These are phyloP conservation scores for Anhinga anhinga DNA, from an alignment of 2,113 vertebrate genomes.

Conservation along the genomic window DNA sequence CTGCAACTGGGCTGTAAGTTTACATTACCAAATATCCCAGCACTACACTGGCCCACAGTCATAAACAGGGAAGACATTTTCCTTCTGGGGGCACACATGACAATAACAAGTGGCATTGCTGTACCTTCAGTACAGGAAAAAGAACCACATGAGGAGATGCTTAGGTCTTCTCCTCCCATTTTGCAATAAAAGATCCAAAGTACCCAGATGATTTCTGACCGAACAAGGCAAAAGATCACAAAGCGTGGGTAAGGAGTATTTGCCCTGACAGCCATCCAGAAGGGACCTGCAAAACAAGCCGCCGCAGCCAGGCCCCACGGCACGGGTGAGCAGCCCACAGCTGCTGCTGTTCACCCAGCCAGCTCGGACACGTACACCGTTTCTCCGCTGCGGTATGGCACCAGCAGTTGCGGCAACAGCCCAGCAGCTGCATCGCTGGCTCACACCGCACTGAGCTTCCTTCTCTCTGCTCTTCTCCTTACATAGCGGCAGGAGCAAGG, in stretches of 20 bases:
- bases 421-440: background rate
- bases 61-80: background rate
- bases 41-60: background rate
- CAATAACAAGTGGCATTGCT: background rate
- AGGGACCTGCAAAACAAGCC: background rate
- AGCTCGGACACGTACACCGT: accelerated
- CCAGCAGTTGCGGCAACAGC: background rate
- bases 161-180: background rate
- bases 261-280: background rate
- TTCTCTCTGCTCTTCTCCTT: background rate
- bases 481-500: accelerated
- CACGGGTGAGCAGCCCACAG: background rate
- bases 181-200: background rate
- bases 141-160: background rate
- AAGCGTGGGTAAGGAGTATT: background rate
- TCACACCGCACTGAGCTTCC: background rate
- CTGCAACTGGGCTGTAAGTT: background rate
- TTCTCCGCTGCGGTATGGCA: accelerated
- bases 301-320: background rate
- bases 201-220: background rate
- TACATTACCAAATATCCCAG: background rate
- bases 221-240: background rate
- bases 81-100: background rate
- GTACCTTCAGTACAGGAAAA: background rate
- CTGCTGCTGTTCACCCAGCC: background rate